A percentile compares a stretch with the other conserved stretches of the same genome.
phyloP scores from a whole-genome alignment of 1,140 invertebrate species.

The Lepidurus couesii region DNA sequence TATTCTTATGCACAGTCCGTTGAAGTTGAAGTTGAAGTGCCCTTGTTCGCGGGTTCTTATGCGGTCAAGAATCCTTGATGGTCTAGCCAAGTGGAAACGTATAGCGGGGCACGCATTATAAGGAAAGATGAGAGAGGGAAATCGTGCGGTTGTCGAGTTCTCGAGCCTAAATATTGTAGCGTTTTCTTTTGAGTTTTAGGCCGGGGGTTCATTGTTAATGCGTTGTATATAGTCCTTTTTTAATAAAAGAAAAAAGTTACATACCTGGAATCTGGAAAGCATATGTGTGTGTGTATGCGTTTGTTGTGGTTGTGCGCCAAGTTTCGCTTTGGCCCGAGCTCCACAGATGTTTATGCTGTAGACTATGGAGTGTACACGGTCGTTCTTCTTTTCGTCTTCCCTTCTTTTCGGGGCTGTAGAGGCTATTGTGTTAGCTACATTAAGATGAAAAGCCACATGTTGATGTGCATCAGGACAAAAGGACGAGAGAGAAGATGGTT shows the following conservation, averaged over 20 bases:
- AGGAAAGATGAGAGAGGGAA: background rate
- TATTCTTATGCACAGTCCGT: background rate
- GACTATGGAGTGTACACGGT: too few species aligned
- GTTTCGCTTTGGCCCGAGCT: background rate
- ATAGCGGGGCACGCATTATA: too few species aligned
- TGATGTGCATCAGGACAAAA: conserved; percentile 2
- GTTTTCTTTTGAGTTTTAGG: background rate
- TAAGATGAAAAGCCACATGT: conserved; percentile 1
- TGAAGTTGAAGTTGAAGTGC: background rate
- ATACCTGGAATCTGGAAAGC: background rate
- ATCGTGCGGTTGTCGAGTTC: background rate
- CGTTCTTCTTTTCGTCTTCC: background rate
- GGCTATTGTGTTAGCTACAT: conserved; percentile 1
- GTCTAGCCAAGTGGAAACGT: background rate
- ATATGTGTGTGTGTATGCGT: background rate
- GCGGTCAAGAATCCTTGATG: conserved; percentile 14
- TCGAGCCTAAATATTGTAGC: background rate
- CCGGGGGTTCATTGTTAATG: background rate
- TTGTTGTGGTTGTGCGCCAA: background rate
- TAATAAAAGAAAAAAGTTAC: background rate
- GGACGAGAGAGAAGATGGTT: background rate
- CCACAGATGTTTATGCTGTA: background rate
- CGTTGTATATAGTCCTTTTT: background rate
- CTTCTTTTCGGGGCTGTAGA: background rate
- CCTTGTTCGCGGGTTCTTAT: background rate